Percentiles rank a stretch among this genome's conserved stretches.
Conservation (phyloP, 2,113 vertebrate species). For the Cricetomys ansorgei region DNA sequence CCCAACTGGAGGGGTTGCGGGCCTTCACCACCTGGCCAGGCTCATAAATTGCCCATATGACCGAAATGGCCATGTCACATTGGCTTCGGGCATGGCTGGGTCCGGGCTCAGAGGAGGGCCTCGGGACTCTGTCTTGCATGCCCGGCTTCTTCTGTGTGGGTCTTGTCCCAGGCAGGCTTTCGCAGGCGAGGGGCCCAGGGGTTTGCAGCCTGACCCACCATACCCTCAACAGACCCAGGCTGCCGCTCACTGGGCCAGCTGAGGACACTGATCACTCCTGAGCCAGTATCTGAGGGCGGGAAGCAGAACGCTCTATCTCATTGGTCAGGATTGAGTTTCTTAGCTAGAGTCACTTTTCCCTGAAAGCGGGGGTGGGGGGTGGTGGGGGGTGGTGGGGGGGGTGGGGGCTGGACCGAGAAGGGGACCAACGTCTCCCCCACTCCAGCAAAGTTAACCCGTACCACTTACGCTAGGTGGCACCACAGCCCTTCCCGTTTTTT, state of each 20-base stretch:
- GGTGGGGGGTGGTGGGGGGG: too few species aligned
- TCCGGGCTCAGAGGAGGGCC: background rate
- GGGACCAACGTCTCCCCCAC: background rate
- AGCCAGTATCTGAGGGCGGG: background rate
- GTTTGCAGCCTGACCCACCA: too few species aligned
- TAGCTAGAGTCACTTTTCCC: background rate
- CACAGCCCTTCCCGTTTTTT: too few species aligned
- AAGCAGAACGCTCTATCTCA: background rate
- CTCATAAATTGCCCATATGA: background rate
- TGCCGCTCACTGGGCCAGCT: background rate
- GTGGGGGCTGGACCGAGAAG: background rate
- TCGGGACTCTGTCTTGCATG: background rate
- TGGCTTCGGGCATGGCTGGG: background rate
- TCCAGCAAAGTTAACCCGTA: background rate
- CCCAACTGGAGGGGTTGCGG: background rate
- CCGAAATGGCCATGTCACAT: background rate
- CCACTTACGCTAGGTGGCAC: accelerated
- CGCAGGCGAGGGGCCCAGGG: background rate
- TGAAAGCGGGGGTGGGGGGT: too few species aligned
- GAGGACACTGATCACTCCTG: background rate
- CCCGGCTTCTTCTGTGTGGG: background rate
- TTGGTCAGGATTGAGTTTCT: background rate
- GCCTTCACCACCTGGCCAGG: background rate
- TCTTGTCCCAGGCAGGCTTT: background rate
- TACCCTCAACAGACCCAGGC: too few species aligned